Evolutionary conservation across 2,797 vertebrate genomes (phyloP), one percentile per base, ranked within the genome.

Genomic region (Sphenopsis melanotis): DNA sequence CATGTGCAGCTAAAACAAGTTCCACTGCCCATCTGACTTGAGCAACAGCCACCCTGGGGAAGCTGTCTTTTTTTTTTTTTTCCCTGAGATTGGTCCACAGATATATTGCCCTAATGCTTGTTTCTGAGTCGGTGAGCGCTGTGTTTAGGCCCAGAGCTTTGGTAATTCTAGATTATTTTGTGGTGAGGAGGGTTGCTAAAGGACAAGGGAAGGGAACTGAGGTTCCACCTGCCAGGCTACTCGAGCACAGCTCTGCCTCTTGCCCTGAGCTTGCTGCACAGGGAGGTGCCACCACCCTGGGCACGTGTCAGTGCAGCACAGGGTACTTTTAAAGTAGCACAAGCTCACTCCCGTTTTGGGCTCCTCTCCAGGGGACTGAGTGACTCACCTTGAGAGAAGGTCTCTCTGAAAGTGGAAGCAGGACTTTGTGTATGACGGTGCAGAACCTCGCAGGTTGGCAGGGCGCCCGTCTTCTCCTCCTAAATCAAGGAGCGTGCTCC

Each of bases 1-100:
- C 93, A 94, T 89, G 89, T 94, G 89, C 93, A 87, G 75, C 89
- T 92, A 78, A 70, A 91, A 65, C 75, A 68, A 95, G 68, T 89
- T 89, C 68, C 89, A 94, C 84, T 92, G 93, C 66, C 86, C 86
- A 80, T 93, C 92, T 96, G 87, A 94, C 85, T 94, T 49, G 74
- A 94, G 84, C 85, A 81, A 76, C 74, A 96, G 83, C 76, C 69
- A 86, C 85, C 22, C 65, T 41, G 23, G 53, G 74, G 68, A 93
- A 89, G 26, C 50, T 1, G 7, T 19, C 4, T 41, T 47, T n/a
- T 34, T 56, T 21, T 24, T 39, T 29, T 34, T 23, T 37, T 24
- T 2, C 1, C 9, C 60, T 63, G 42, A 80, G 56, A 52, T 32
- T 16, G 42, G 46, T 63, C 79, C 53, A 56, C 61, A 88, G 69